Base-by-base conservation (phyloP, 2,888 invertebrate species). In the Steinernema hermaphroditum region DNA sequence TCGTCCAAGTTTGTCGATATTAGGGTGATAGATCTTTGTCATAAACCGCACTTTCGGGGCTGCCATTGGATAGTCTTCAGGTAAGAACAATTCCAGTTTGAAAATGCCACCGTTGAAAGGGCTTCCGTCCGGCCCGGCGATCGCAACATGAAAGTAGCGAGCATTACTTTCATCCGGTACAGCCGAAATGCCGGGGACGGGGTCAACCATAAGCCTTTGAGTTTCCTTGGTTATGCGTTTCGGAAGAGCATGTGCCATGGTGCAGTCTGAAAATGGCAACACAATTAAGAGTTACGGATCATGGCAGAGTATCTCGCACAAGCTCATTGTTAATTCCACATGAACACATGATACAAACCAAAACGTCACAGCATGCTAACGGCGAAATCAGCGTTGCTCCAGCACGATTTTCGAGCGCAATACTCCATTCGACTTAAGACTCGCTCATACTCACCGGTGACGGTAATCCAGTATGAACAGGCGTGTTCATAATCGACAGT, bases 31-130 rank as follows among this genome's bases (percentile, higher is more conserved):
- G 90, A 98, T 98, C 91, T 96, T 97, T 80, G 98, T 97, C 89
- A 98, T 95, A 91, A 98, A 98, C 4, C 97, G 92, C 89, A 98
- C 97, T 92, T 98, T 98, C 80, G 98, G 98, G 84, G 98, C 97
- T 81, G 96, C 96, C 98, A 99, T 99, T 77, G 98, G 98, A 90
- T 99, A 99, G 89, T 98, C 97, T 90, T 98, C 98, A 78, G 98
- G 98, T 87, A 98, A 91, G 90, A 98, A 99, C 86, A 99, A 91
- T 90, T 99, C 98, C 89, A 99, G 90, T 91, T 96, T 96, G 89
- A 96, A 96, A 79, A 95, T 91, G 83, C 98, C 98, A 86, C 96
- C 96, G 90, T 98, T 97, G 88, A 98, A 98, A 37, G 98, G 98
- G 73, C 96, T 96, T 88, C 90, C 87, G 41, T 83, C 86, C 27